phyloP scores from a whole-genome alignment of 2,113 vertebrate species.

The Malurus cyaneus region DNA sequence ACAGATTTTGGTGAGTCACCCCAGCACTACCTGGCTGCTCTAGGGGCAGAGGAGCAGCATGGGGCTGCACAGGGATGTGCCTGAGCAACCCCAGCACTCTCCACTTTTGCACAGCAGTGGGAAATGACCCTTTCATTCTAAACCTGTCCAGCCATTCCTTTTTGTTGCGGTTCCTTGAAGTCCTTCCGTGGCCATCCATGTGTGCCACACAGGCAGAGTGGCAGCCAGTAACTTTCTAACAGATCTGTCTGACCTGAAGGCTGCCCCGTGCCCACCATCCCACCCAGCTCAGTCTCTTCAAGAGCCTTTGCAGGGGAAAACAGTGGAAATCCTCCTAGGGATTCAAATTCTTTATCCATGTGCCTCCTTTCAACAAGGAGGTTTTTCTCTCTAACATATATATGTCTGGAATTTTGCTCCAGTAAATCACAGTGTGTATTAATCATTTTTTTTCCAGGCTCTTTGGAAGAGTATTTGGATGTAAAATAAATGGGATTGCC shows the following conservation, averaged over 20 bases:
- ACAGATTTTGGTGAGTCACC: not conserved
- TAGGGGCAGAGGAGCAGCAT: not conserved
- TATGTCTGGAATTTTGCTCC: not conserved
- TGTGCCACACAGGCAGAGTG: rapidly evolving
- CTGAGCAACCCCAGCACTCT: not conserved
- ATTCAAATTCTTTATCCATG: not conserved
- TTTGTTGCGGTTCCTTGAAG: not conserved
- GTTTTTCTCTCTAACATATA: rapidly evolving
- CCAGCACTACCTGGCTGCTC: not conserved
- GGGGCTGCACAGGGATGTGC: not conserved
- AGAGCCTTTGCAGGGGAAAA: not conserved
- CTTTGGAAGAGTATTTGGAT: not conserved
- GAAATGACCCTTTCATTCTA: not conserved
- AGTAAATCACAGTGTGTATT: not conserved
- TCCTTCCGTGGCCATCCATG: rapidly evolving
- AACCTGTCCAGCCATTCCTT: not conserved
- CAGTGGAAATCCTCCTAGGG: not conserved
- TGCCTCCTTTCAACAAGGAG: not conserved
- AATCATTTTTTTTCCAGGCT: not conserved
- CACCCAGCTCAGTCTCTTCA: not conserved
- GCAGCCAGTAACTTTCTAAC: not conserved
- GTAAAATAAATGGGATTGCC: not conserved
- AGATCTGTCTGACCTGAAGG: not conserved
- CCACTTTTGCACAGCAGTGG: not conserved
- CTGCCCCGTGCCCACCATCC: rapidly evolving